Evolutionary conservation across 2,113 vertebrate species (phyloP).

Genomic region (Illadopsis cleaveri): DNA sequence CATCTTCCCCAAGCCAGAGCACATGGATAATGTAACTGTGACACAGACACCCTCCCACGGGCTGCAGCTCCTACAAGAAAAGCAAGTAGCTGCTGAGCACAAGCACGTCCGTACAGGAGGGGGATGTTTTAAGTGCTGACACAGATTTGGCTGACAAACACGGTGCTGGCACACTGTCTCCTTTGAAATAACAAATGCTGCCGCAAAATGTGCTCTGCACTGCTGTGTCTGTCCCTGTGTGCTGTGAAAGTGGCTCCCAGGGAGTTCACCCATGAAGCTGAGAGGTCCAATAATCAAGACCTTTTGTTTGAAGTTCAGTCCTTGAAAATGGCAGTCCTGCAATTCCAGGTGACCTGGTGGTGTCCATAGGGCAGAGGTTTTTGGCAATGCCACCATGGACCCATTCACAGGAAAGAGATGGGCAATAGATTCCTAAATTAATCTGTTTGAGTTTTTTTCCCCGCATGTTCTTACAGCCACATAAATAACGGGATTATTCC

Average conservation of each 20-base stretch:
- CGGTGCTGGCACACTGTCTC: conserved; percentile 7
- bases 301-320: background rate
- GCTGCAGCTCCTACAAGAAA: conserved; percentile 33
- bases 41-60: conserved; percentile 41
- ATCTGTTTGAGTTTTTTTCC: background rate
- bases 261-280: fast-evolving
- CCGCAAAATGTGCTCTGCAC: background rate
- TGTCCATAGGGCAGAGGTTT: background rate
- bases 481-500: background rate
- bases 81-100: conserved; percentile 50
- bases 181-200: background rate
- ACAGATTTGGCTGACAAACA: conserved; percentile 25
- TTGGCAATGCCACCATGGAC: background rate
- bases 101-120: background rate
- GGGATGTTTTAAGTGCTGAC: conserved; percentile 28
- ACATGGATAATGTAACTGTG: background rate
- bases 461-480: background rate
- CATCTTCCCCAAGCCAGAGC: background rate
- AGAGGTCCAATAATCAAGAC: background rate
- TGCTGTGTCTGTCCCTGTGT: background rate
- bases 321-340: background rate
- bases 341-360: background rate
- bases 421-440: background rate
- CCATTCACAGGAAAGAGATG: background rate
- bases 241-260: background rate